Base-by-base conservation (phyloP, 2,888 invertebrate species). In the Melitaea athalia region DNA sequence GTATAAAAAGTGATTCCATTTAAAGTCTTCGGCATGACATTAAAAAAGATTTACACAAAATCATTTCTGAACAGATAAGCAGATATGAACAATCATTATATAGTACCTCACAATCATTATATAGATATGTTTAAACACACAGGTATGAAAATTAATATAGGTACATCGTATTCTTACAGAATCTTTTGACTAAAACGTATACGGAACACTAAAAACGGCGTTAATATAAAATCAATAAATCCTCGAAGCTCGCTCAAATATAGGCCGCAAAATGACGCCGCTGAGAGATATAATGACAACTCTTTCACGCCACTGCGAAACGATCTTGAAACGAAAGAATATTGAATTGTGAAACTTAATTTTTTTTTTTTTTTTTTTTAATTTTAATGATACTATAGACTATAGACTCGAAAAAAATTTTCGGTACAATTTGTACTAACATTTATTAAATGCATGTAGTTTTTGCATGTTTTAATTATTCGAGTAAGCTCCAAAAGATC, bases 181-280 rank as follows among this genome's bases (percentile, higher is more conserved):
- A 38, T 38, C 8, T 7, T 38, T 38, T 38, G 8, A 1, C 24
- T 1, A 38, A 8, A 38, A 38, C 14, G n/a, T n/a, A 14, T 49
- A 49, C 52, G 52, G 38, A 17, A 17, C 33, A 14, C 12, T 43
- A 61, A 61, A 66, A 50, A 45, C 31, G 47, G 33, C 17, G 47
- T 55, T 61, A 50, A 65, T 52, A 66, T 47, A 66, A 66, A 66
- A 66, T 66, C 66, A 66, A 66, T 66, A 66, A 49, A 55, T 55
- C 14, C 31, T 33, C 33, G n/a, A 55, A 12, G 33, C 33, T 55
- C 33, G 61, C 52, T 66, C 53, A 55, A 60, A 65, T 60, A 59
- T 52, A 60, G 66, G 45, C 66, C 66, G 66, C 33, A 38, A 61
- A 61, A 49, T 52, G 64, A 53, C 45, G 45, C 15, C 45, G 14